A percentile compares a stretch with the other conserved stretches of the same genome.
Conservation (phyloP, 1,140 invertebrate genomes). For the Sminthurides bifidus region DNA sequence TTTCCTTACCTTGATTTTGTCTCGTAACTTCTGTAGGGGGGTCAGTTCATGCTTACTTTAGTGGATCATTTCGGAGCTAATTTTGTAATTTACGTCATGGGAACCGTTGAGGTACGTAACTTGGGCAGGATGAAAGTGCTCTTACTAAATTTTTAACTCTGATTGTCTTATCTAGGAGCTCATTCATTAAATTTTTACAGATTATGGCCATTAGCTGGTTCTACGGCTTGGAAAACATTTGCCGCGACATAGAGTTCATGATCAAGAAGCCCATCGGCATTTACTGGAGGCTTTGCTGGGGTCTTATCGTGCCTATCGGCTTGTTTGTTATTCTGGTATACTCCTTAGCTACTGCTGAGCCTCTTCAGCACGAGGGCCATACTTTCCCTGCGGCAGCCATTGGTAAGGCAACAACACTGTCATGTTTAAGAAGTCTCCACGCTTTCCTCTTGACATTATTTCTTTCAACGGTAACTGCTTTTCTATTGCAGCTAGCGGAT, state of each 20-base stretch:
- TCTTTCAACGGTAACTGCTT: not conserved
- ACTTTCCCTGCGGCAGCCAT: constrained; percentile 30
- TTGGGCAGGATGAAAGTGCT: not conserved
- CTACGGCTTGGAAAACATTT: constrained; percentile 49
- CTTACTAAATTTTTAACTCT: not conserved
- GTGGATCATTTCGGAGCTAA: constrained; percentile 74
- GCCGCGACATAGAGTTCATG: constrained; percentile 67
- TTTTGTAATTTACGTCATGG: constrained; percentile 61
- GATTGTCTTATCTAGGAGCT: not conserved
- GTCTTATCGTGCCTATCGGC: constrained; percentile 38
- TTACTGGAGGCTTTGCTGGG: constrained; percentile 71
- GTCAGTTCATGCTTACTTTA: constrained; percentile 68
- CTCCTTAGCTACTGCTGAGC: constrained; percentile 41
- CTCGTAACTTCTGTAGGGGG: constrained; percentile 67
- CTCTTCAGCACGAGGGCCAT: constrained; percentile 41
- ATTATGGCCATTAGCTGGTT: constrained; percentile 47
- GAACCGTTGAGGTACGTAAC: constrained; percentile 42
- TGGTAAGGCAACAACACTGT: constrained; percentile 38
- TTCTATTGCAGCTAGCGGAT: constrained; percentile 35
- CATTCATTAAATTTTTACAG: constrained; percentile 34
- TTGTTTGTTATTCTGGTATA: constrained; percentile 58
- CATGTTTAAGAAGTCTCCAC: not conserved
- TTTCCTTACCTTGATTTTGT: too few species aligned
- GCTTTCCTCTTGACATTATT: not conserved
- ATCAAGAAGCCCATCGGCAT: constrained; percentile 47